A percentile compares a stretch with the other conserved stretches of the same genome.
These are phyloP conservation scores for Lepidocolaptes lacrymiger DNA, from an alignment of 2,797 vertebrate genomes.

Conservation along the genomic window DNA sequence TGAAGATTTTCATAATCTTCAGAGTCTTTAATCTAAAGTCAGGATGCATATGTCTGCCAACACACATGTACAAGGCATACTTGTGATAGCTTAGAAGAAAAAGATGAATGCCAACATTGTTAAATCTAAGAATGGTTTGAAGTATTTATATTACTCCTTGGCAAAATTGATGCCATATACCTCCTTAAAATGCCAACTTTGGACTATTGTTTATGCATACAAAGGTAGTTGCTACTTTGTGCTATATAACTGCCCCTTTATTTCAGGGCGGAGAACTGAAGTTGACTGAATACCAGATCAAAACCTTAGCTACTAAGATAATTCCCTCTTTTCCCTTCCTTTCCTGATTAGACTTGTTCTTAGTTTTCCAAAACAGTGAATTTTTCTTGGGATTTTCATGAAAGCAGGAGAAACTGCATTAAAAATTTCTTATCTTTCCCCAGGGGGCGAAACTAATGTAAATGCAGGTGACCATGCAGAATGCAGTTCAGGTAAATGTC, in stretches of 20 bases:
- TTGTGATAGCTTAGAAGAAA: not conserved
- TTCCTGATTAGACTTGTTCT: rapidly evolving
- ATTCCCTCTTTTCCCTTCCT: not conserved
- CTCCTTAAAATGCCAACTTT: not conserved
- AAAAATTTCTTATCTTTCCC: conserved; percentile 40
- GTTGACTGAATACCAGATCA: not conserved
- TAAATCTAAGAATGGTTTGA: not conserved
- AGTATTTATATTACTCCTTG: not conserved
- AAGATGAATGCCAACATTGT: not conserved
- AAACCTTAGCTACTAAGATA: not conserved
- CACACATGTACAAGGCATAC: not conserved
- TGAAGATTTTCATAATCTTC: not conserved
- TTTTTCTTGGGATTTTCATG: not conserved
- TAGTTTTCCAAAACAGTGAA: not conserved
- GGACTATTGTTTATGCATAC: not conserved
- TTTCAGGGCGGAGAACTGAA: not conserved
- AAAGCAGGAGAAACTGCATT: not conserved
- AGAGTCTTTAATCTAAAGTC: not conserved
- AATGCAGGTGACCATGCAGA: conserved; percentile 72
- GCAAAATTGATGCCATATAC: not conserved
- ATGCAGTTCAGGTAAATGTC: conserved; percentile 76
- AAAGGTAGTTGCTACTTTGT: not conserved
- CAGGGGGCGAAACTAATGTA: conserved; percentile 51
- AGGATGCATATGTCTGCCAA: not conserved
- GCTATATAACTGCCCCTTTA: not conserved